Conservation (phyloP, 2,113 vertebrate species). For the Cervus canadensis region DNA sequence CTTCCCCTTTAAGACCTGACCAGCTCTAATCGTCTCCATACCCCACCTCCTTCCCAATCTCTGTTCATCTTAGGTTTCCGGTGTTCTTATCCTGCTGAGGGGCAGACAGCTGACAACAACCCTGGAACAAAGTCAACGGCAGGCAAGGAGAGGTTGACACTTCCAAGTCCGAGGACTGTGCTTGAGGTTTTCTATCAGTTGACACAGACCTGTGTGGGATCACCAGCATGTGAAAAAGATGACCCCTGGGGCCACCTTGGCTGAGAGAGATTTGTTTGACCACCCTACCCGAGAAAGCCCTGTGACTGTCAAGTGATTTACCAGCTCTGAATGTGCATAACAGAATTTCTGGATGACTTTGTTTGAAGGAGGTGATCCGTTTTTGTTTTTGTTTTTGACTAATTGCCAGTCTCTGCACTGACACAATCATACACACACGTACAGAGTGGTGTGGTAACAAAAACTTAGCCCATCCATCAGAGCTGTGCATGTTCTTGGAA, state of each 20-base stretch:
- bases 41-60: background rate
- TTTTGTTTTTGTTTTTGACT: background rate
- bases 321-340: background rate
- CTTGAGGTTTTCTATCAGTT: background rate
- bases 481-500: background rate
- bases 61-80: background rate
- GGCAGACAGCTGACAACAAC: background rate
- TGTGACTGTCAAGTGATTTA: background rate
- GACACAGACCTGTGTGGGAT: background rate
- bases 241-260: background rate
- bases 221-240: background rate
- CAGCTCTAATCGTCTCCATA: background rate
- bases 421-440: background rate
- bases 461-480: constrained; percentile 18
- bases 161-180: background rate
- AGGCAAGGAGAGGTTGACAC: background rate
- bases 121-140: background rate
- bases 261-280: background rate
- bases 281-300: background rate
- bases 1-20: background rate
- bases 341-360: constrained; percentile 10
- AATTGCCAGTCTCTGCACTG: constrained; percentile 23
- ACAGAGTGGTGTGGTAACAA: background rate
- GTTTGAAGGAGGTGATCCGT: constrained; percentile 17
- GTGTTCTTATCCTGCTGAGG: background rate